Percentiles rank a stretch among this genome's conserved stretches.
phyloP scores from a whole-genome alignment of 2,797 vertebrate species.

The Cynodonichthys magdalenae region DNA sequence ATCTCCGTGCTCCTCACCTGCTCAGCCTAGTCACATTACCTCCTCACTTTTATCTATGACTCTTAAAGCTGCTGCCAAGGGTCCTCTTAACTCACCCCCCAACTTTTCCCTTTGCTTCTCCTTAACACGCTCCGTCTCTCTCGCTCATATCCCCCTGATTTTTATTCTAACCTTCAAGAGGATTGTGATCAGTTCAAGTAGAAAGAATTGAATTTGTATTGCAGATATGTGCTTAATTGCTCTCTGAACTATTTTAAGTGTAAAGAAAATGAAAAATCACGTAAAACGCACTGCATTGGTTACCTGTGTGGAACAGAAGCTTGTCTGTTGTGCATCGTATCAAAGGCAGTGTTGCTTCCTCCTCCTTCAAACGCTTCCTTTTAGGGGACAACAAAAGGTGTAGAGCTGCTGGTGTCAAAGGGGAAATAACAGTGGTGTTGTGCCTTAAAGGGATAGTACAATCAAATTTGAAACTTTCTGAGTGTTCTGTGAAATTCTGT shows the following conservation, averaged over 20 bases:
- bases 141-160: slow-evolving; percentile 13
- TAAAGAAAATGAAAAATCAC: slow-evolving; percentile 51
- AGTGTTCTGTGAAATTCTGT: no score
- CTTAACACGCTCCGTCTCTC: slow-evolving; percentile 19
- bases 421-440: no score
- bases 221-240: slow-evolving; percentile 70
- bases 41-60: slow-evolving; percentile 75
- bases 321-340: slow-evolving; percentile 44
- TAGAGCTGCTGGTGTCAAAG: no score
- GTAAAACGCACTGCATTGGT: slow-evolving; percentile 1
- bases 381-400: no score
- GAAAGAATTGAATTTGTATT: slow-evolving; percentile 54
- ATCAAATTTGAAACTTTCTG: no score
- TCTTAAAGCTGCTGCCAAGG: slow-evolving; percentile 74
- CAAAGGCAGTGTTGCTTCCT: slow-evolving; percentile 10
- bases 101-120: slow-evolving; percentile 51
- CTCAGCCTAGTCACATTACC: slow-evolving; percentile 73
- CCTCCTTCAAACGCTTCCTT: no score
- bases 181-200: slow-evolving; percentile 59
- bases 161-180: slow-evolving; percentile 45
- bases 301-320: slow-evolving; percentile 54
- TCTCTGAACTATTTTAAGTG: slow-evolving; percentile 71
- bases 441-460: no score
- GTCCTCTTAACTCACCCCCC: slow-evolving; percentile 69
- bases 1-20: slow-evolving; percentile 74